phyloP scores from a whole-genome alignment of 2,797 vertebrate species.

The Tolypeutes matacus region DNA sequence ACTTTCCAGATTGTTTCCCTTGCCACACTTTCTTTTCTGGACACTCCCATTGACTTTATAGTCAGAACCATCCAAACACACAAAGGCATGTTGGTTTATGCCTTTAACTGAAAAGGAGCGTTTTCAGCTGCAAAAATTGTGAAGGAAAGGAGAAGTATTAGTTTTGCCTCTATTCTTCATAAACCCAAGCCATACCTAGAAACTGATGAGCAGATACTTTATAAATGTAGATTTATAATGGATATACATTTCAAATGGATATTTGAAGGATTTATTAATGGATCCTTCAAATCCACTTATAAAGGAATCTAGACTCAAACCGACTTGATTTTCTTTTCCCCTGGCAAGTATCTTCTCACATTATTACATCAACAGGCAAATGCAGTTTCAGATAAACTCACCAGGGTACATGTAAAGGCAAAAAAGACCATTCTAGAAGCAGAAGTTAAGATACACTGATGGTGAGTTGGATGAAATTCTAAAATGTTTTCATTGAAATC shows the following conservation, averaged over 20 bases:
- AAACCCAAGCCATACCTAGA: background rate
- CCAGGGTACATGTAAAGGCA: background rate
- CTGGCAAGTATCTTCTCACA: background rate
- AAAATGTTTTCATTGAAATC: slow-evolving; percentile 38
- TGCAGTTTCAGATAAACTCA: slow-evolving; percentile 20
- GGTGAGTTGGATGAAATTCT: background rate
- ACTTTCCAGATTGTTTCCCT: background rate
- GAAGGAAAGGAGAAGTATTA: background rate
- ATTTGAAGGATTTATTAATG: too few relatives aligned
- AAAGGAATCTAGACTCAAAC: background rate
- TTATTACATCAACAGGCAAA: background rate
- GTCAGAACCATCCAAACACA: background rate
- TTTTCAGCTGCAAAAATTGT: background rate
- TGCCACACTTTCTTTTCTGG: background rate
- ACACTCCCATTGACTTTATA: background rate
- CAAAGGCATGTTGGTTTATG: background rate
- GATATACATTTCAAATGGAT: too few relatives aligned
- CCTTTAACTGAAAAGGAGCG: background rate
- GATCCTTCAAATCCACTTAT: background rate
- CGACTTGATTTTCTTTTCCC: background rate
- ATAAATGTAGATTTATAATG: background rate
- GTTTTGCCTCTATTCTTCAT: background rate
- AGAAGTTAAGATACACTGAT: background rate
- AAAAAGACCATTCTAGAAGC: background rate
- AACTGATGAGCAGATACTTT: background rate